Percentiles rank a stretch among this genome's conserved stretches.
These are phyloP conservation scores for Chelmon rostratus DNA, from an alignment of 2,797 vertebrate species.

Conservation along the genomic window DNA sequence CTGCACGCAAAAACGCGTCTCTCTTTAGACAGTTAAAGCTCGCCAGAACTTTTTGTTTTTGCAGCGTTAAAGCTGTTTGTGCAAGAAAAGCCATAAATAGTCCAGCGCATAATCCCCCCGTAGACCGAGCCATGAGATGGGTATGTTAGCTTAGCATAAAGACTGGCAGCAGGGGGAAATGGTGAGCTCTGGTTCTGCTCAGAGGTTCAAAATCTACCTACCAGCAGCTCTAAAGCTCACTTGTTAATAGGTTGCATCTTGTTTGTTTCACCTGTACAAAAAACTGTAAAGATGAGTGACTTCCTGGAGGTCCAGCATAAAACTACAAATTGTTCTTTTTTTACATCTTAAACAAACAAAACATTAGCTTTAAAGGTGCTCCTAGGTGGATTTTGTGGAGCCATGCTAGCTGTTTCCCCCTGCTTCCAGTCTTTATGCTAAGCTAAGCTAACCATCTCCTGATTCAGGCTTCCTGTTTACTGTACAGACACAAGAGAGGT, in stretches of 20 bases:
- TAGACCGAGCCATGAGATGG: neutral
- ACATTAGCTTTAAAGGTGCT: neutral
- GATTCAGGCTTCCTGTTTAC: neutral
- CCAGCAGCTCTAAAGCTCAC: neutral
- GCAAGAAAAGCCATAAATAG: neutral
- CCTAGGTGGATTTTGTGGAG: neutral
- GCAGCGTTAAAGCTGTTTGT: neutral
- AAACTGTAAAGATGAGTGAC: neutral
- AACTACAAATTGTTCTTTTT: neutral
- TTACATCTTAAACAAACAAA: no score
- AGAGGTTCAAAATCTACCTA: neutral
- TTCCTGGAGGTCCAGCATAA: neutral
- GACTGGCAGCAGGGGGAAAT: neutral
- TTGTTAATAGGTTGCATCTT: neutral
- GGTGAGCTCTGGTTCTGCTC: neutral
- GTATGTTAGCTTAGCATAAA: neutral
- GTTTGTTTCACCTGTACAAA: neutral
- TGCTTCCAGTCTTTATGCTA: neutral
- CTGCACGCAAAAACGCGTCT: neutral
- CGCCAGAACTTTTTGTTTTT: neutral
- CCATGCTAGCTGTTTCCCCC: neutral
- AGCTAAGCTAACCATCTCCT: neutral
- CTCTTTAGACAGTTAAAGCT: neutral
- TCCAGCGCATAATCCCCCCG: neutral
- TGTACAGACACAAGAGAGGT: neutral